Conservation (phyloP, 2,888 invertebrate genomes). For the Dyspetes luteomarginatus region DNA sequence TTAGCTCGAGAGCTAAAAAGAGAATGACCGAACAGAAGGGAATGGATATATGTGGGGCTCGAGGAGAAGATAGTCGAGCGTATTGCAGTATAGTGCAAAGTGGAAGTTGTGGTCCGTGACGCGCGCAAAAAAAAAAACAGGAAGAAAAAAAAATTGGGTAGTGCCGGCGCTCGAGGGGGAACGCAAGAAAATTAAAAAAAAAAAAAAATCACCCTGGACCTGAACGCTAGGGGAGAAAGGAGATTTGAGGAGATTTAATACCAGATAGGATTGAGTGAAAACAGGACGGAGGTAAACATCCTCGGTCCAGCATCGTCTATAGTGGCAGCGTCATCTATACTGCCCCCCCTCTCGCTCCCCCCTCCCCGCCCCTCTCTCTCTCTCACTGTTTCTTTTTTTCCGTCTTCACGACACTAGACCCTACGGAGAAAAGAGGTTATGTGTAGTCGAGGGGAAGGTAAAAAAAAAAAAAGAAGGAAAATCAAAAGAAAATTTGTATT, state of each 20-base stretch:
- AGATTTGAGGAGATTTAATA: slow-evolving; percentile 81
- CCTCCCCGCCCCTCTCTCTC: background rate
- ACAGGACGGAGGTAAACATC: slow-evolving; percentile 76
- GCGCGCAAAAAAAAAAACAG: background rate
- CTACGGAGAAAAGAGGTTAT: slow-evolving; percentile 36
- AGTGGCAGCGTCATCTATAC: slow-evolving; percentile 28
- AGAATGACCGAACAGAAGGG: slow-evolving; percentile 1
- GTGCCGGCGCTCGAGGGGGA: slow-evolving; percentile 43
- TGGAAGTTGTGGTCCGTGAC: slow-evolving; percentile 49
- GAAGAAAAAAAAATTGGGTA: slow-evolving; percentile 27
- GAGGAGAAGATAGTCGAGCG: slow-evolving; percentile 35
- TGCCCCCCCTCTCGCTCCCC: too few relatives aligned
- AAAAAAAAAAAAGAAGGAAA: slow-evolving; percentile 51
- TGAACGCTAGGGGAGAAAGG: slow-evolving; percentile 68
- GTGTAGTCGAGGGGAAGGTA: slow-evolving; percentile 27
- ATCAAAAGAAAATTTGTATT: slow-evolving; percentile 75
- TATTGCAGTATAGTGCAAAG: background rate
- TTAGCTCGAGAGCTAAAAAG: slow-evolving; percentile 63
- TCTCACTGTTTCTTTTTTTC: background rate
- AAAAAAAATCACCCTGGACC: slow-evolving; percentile 68
- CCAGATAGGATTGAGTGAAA: slow-evolving; percentile 79
- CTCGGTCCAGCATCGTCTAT: slow-evolving; percentile 33
- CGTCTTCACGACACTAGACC: slow-evolving; percentile 38
- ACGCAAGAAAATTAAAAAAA: slow-evolving; percentile 35
- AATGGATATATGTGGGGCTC: slow-evolving; percentile 38